These are phyloP conservation scores for Schrankia costaestrigalis DNA, from an alignment of 2,888 invertebrate genomes.

Conservation along the genomic window DNA sequence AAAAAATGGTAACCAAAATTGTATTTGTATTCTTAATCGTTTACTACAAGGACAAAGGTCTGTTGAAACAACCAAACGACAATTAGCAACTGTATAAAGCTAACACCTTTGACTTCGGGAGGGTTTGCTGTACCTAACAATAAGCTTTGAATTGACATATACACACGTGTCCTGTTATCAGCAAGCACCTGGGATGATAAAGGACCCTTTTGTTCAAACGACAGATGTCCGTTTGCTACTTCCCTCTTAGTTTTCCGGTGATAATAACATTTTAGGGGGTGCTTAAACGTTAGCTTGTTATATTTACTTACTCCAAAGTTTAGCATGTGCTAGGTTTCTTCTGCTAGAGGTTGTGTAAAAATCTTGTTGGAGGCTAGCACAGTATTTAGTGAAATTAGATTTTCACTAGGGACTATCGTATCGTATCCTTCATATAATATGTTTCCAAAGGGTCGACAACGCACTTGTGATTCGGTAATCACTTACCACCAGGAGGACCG, in stretches of 20 bases:
- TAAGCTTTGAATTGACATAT: conserved; percentile 15
- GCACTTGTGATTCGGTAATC: no score
- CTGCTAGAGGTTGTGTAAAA: no score
- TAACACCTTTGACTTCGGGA: conserved; percentile 4
- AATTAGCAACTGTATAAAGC: not conserved
- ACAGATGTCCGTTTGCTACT: conserved; percentile 30
- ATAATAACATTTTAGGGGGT: conserved; percentile 3
- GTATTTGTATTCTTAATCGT: no score
- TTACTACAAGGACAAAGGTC: no score
- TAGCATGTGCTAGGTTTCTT: no score
- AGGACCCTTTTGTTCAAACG: conserved; percentile 31
- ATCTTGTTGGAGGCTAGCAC: no score
- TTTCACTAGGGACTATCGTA: no score
- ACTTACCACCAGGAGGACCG: not conserved
- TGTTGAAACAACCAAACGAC: no score
- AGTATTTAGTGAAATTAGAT: no score
- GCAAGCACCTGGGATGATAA: conserved; percentile 32
- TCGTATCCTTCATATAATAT: no score
- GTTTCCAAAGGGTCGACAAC: no score
- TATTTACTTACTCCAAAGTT: not conserved
- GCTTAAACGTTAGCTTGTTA: conserved; percentile 1
- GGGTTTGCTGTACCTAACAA: not conserved
- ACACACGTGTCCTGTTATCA: conserved; percentile 39
- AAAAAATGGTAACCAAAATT: no score
- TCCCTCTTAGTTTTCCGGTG: conserved; percentile 31